Evolutionary conservation across 1,140 invertebrate genomes (phyloP).

Genomic region (Pissodes strobi): DNA sequence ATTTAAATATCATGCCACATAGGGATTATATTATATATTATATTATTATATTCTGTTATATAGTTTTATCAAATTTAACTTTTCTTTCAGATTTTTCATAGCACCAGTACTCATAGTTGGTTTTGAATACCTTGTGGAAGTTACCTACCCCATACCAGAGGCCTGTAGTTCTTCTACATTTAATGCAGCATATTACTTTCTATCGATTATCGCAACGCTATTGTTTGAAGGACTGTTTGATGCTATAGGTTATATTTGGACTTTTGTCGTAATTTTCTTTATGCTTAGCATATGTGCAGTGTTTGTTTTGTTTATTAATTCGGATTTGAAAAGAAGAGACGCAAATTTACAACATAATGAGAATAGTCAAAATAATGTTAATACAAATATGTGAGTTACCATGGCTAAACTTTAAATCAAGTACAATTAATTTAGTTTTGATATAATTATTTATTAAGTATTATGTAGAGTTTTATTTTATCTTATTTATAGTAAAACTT

Average conservation of each 20-base stretch:
- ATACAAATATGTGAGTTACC: too few species aligned
- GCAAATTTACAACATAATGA: too few species aligned
- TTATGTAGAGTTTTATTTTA: too few species aligned
- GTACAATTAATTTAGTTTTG: too few species aligned
- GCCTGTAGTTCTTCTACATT: conserved; percentile 38
- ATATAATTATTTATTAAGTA: too few species aligned
- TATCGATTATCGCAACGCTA: conserved; percentile 38
- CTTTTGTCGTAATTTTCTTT: conserved; percentile 29
- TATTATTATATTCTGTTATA: too few species aligned
- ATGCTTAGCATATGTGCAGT: conserved; percentile 24
- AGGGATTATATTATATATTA: too few species aligned
- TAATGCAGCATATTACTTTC: conserved; percentile 39
- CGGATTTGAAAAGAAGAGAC: conserved; percentile 39
- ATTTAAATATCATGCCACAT: too few species aligned
- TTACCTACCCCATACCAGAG: conserved; percentile 46
- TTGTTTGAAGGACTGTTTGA: conserved; percentile 33
- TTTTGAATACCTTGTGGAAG: conserved; percentile 45
- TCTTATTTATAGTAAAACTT: too few species aligned
- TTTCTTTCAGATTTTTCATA: conserved; percentile 44
- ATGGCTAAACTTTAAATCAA: too few species aligned
- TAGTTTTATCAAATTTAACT: too few species aligned
- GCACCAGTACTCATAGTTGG: conserved; percentile 39
- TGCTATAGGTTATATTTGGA: conserved; percentile 27
- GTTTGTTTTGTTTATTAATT: conserved; percentile 31
- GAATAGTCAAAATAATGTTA: too few species aligned